Evolutionary conservation across 2,113 vertebrate genomes (phyloP).

Genomic region (Anarrhichthys ocellatus): DNA sequence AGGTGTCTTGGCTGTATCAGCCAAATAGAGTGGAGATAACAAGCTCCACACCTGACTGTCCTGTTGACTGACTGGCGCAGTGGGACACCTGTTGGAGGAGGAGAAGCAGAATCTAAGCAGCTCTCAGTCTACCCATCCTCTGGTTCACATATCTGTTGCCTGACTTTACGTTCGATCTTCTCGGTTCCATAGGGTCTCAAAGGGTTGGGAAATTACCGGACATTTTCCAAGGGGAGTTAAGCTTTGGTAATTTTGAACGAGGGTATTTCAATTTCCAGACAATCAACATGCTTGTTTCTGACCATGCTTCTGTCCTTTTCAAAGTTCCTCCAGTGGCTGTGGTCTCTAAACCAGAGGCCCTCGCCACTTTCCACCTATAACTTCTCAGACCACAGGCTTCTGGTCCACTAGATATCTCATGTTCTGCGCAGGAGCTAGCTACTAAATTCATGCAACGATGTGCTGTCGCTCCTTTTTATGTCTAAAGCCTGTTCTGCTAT

Average conservation of each 20-base stretch:
- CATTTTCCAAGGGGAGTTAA: background rate
- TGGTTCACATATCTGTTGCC: background rate
- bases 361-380: no score
- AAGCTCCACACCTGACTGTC: conserved; percentile 41
- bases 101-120: conserved; percentile 6
- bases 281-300: no score
- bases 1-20: conserved; percentile 32
- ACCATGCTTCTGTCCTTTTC: no score
- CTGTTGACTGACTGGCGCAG: conserved; percentile 44
- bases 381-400: background rate
- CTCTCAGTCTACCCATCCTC: background rate
- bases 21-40: conserved; percentile 59
- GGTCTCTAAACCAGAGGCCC: no score
- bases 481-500: background rate
- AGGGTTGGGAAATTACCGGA: background rate
- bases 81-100: conserved; percentile 11
- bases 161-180: background rate
- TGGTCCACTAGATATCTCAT: background rate
- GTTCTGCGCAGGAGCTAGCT: background rate
- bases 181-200: background rate
- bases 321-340: no score
- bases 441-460: background rate
- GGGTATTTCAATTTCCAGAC: background rate
- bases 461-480: background rate
- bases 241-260: background rate